Evolutionary conservation across 1,140 invertebrate species (phyloP), one percentile per base, ranked within the genome.

Genomic region (Bombyx mandarina): DNA sequence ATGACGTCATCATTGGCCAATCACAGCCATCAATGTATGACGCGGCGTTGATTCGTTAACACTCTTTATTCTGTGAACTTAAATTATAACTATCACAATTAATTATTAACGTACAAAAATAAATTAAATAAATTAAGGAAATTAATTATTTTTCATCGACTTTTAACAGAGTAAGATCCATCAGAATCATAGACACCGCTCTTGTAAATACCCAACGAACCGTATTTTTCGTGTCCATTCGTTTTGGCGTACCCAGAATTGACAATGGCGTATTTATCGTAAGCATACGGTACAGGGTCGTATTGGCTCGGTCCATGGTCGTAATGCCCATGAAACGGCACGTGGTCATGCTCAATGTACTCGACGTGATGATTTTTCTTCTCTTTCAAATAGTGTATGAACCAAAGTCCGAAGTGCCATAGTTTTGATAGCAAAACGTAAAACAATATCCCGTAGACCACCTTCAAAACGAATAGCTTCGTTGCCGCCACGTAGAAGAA

Each of bases 401-500:
- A 72, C 78, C 80, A 82, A 1, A 82, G 43, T 0, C 70, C 60
- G 35, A 86, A 72, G 22, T 82, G 74, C 81, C 81, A 84, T 1
- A 66, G 77, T 54, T 86, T 86, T 1, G 62, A 66, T 0, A 75
- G 49, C 0, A 86, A 62, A 0, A 72, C 66, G 56, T 73, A 83
- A 62, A 86, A 79, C 18, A 86, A 70, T 12, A 71, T 67, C 0
- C 79, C 81, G 49, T 86, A 86, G 0, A 83, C 60, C 2, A 84
- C 69, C 54, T 86, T 86, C 26, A 86, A 62, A 8, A 86, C 61
- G 63, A 86, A 74, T 0, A 86, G 35, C 55, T 86, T 86, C 10
- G 80, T 78, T 26, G 79, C 83, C 7, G 75, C 76, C 3, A 78
- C 75, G 71, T 83, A 84, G 65, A 82, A 73, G 59, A 86, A 80